phyloP scores from a whole-genome alignment of 2,113 vertebrate species.

The Siniperca knerii region DNA sequence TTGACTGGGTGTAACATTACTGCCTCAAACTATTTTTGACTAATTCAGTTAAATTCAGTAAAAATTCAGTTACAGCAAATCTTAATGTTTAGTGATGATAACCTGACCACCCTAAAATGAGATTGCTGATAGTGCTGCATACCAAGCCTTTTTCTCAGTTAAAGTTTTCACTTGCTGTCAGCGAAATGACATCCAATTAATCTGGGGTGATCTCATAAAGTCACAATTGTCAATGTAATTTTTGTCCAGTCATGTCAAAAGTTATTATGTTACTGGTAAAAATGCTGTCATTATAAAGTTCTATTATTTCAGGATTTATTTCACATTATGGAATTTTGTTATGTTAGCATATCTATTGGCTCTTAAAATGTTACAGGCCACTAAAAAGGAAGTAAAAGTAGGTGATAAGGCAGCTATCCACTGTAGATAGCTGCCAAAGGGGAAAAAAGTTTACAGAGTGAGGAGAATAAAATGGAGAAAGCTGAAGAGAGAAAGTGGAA shows the following conservation, averaged over 20 bases:
- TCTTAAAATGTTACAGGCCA: constrained; percentile 2
- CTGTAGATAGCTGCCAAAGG: neutral
- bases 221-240: neutral
- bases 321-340: constrained; percentile 20
- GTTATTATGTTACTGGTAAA: neutral
- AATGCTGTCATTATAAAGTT: constrained; percentile 3
- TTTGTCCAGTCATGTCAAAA: constrained; percentile 17
- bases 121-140: neutral
- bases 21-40: neutral
- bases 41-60: neutral
- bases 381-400: neutral
- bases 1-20: neutral
- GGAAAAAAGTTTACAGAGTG: neutral
- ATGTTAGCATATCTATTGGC: constrained; percentile 13
- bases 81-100: constrained; percentile 4
- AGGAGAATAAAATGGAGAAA: neutral
- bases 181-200: constrained; percentile 17
- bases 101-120: neutral
- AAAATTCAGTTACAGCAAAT: neutral
- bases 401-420: neutral
- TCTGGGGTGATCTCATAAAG: neutral
- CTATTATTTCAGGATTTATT: constrained; percentile 26
- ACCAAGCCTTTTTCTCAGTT: neutral
- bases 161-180: constrained; percentile 5
- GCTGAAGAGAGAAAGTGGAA: neutral